Conservation (phyloP, 1,140 invertebrate species). For the Octopus sinensis region DNA sequence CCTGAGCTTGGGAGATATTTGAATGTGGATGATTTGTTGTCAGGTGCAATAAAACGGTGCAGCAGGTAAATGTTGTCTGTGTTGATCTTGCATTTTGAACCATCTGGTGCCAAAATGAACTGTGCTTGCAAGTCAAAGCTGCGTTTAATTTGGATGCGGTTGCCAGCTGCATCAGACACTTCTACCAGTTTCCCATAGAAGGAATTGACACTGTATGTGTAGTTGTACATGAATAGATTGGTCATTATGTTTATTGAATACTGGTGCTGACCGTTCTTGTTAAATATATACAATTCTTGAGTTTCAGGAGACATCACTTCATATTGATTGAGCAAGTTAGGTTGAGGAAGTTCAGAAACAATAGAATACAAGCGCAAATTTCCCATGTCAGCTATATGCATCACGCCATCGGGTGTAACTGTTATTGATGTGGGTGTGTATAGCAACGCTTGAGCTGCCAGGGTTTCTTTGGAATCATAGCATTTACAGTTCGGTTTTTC, state of each 20-base stretch:
- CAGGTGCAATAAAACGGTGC: conserved; percentile 81
- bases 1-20: conserved; percentile 88
- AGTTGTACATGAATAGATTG: conserved; percentile 84
- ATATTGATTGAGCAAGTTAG: conserved; percentile 86
- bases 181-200: conserved; percentile 90
- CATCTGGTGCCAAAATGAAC: conserved; percentile 90
- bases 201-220: conserved; percentile 93
- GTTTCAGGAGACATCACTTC: conserved; percentile 86
- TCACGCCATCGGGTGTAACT: conserved; percentile 83
- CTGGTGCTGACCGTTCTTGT: conserved; percentile 90
- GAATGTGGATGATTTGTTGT: conserved; percentile 88
- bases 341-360: conserved; percentile 82
- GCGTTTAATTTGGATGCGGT: conserved; percentile 76
- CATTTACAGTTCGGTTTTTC: conserved; percentile 78
- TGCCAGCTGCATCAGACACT: conserved; percentile 88
- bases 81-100: conserved; percentile 82
- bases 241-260: conserved; percentile 89
- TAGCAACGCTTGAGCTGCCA: conserved; percentile 89
- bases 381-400: conserved; percentile 83
- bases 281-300: conserved; percentile 92
- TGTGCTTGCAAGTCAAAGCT: conserved; percentile 70
- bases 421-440: conserved; percentile 87
- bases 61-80: conserved; percentile 82
- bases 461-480: conserved; percentile 74
- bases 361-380: conserved; percentile 81